phyloP scores from a whole-genome alignment of 2,113 vertebrate genomes.

The Hipposideros armiger region DNA sequence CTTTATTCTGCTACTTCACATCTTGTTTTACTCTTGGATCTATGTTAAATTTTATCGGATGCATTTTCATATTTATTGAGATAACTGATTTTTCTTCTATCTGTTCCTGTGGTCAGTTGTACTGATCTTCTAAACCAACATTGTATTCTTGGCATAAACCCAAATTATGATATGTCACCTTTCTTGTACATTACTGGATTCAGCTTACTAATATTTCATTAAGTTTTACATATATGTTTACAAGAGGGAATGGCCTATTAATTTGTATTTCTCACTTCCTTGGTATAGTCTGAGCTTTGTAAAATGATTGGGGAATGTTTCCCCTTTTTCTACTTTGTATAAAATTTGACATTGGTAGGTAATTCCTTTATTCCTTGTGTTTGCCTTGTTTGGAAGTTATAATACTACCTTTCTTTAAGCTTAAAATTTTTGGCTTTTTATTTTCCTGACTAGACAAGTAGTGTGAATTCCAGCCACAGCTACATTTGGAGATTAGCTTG shows the following conservation, averaged over 20 bases:
- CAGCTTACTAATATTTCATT: background rate
- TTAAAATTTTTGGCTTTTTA: background rate
- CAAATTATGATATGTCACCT: background rate
- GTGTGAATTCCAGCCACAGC: background rate
- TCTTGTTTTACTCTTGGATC: background rate
- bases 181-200: background rate
- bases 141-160: background rate
- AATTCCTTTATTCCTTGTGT: background rate
- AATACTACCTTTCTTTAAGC: background rate
- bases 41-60: background rate
- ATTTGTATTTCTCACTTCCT: background rate
- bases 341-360: background rate
- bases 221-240: background rate
- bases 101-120: background rate
- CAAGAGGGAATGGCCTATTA: background rate
- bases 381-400: background rate
- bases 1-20: too few relatives aligned
- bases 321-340: background rate
- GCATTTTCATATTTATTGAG: background rate
- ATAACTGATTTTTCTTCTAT: background rate
- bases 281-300: background rate
- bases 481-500: background rate
- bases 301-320: background rate
- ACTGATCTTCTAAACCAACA: background rate
- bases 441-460: background rate